These are phyloP conservation scores for Portevinia maculata DNA, from an alignment of 2,888 invertebrate species.

Conservation along the genomic window DNA sequence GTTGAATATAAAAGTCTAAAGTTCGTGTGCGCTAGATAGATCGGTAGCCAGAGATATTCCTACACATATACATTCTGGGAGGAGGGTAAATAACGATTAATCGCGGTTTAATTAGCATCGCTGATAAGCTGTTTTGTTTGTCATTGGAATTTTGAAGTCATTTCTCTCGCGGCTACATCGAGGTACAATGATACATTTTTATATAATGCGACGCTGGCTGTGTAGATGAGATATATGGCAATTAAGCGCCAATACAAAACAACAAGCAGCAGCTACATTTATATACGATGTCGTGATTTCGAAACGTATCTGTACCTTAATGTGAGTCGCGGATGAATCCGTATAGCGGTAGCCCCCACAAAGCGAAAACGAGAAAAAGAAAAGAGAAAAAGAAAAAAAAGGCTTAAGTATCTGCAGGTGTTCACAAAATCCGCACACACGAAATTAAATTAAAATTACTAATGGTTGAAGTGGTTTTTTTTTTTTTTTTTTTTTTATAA, in stretches of 20 bases:
- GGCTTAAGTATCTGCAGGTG: slow-evolving; percentile 83
- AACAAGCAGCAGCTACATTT: slow-evolving; percentile 23
- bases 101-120: slow-evolving; percentile 68
- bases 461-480: slow-evolving; percentile 58
- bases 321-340: slow-evolving; percentile 53
- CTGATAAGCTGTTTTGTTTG: slow-evolving; percentile 63
- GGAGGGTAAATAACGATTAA: slow-evolving; percentile 57
- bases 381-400: slow-evolving; percentile 77
- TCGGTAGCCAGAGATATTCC: slow-evolving; percentile 15
- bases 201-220: neutral
- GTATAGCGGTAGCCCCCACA: slow-evolving; percentile 62
- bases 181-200: slow-evolving; percentile 18
- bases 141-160: slow-evolving; percentile 59
- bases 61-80: slow-evolving; percentile 14
- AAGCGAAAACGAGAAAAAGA: slow-evolving; percentile 57
- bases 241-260: slow-evolving; percentile 61
- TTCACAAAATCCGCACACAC: slow-evolving; percentile 79
- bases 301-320: slow-evolving; percentile 66
- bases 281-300: slow-evolving; percentile 67
- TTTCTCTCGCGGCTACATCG: slow-evolving; percentile 28
- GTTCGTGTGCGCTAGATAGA: slow-evolving; percentile 65
- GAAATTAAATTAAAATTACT: slow-evolving; percentile 74
- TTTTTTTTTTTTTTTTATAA: slow-evolving; percentile 21
- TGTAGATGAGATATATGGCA: slow-evolving; percentile 20
- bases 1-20: slow-evolving; percentile 54